Evolutionary conservation across 2,888 invertebrate species (phyloP).

Genomic region (Pseudoips prasinana): DNA sequence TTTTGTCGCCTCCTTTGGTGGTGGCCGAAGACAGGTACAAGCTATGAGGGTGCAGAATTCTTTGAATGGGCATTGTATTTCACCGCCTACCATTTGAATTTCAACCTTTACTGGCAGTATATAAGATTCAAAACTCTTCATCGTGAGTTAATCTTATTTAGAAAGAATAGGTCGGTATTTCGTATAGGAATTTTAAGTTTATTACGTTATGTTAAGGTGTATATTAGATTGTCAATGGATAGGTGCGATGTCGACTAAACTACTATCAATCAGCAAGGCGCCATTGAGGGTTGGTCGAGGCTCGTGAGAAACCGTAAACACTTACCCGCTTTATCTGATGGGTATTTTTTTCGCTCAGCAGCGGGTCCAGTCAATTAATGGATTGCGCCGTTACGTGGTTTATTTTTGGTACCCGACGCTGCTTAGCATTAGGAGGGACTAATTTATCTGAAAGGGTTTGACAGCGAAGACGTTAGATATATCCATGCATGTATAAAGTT

Average conservation of each 20-base stretch:
- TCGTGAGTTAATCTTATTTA: slow-evolving; percentile 26
- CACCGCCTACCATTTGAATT: slow-evolving; percentile 15
- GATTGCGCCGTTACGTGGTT: slow-evolving; percentile 77
- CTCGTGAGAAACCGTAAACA: slow-evolving; percentile 81
- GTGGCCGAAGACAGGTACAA: slow-evolving; percentile 78
- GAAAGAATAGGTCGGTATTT: slow-evolving; percentile 26
- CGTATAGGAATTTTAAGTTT: slow-evolving; percentile 31
- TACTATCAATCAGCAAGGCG: slow-evolving; percentile 81
- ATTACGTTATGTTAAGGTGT: slow-evolving; percentile 27
- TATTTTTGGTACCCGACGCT: slow-evolving; percentile 66
- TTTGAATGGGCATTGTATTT: slow-evolving; percentile 68
- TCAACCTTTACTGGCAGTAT: slow-evolving; percentile 20
- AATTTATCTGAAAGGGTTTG: slow-evolving; percentile 73
- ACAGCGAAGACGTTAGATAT: slow-evolving; percentile 65
- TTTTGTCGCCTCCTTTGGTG: slow-evolving; percentile 75
- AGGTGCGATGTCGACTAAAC: slow-evolving; percentile 68
- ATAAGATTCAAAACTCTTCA: slow-evolving; percentile 29
- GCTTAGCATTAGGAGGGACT: slow-evolving; percentile 67
- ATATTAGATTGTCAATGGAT: slow-evolving; percentile 27
- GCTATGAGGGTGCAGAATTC: slow-evolving; percentile 81
- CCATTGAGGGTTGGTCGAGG: slow-evolving; percentile 79
- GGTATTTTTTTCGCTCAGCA: slow-evolving; percentile 72
- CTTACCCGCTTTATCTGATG: slow-evolving; percentile 79
- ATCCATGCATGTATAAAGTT: too few relatives aligned
- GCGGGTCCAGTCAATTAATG: slow-evolving; percentile 80